A percentile compares a stretch with the other conserved stretches of the same genome.
Evolutionary conservation across 2,113 vertebrate species (phyloP).

Genomic region (Dromaius novaehollandiae): DNA sequence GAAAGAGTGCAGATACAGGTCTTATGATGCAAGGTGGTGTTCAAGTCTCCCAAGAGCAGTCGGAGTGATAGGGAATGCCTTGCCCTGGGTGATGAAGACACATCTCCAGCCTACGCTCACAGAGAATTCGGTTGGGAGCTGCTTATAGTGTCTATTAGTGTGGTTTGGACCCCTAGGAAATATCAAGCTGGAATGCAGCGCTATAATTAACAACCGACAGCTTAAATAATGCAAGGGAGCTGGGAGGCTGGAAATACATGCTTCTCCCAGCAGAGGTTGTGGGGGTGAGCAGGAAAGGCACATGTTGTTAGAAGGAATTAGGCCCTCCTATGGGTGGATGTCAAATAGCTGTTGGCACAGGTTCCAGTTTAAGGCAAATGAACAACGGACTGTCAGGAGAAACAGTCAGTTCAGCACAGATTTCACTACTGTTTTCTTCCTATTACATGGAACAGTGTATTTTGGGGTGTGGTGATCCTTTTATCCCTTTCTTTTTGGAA

Average conservation of each 20-base stretch:
- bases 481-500: background rate
- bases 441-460: background rate
- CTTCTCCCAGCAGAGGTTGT: background rate
- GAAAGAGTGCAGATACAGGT: background rate
- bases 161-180: conserved; percentile 9
- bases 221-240: conserved; percentile 8
- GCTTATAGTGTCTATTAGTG: background rate
- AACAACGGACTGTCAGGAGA: background rate
- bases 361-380: background rate
- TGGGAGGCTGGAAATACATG: background rate
- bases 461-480: background rate
- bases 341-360: fast-evolving
- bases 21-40: background rate
- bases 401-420: background rate
- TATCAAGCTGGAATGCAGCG: background rate
- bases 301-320: background rate
- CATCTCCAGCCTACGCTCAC: background rate
- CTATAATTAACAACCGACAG: conserved; percentile 45
- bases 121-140: background rate
- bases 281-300: background rate
- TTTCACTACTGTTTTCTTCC: background rate
- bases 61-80: background rate
- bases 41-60: background rate
- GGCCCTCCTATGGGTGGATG: background rate
- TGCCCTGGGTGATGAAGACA: background rate